These are phyloP conservation scores for Hoplostethus mediterraneus DNA, from an alignment of 2,797 vertebrate genomes.

Conservation along the genomic window DNA sequence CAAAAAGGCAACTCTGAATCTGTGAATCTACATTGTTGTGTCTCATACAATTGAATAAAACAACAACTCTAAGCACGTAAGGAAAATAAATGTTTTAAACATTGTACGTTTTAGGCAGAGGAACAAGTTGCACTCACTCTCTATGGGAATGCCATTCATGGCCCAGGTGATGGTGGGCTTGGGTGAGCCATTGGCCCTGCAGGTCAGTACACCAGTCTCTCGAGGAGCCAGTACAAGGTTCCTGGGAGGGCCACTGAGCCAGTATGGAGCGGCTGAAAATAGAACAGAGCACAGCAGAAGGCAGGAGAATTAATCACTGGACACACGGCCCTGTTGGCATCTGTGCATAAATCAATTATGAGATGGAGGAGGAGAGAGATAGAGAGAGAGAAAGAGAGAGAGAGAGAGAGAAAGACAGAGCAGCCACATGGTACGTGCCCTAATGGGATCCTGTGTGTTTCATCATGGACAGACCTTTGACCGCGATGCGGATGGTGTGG, in stretches of 20 bases:
- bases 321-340: slow-evolving; percentile 50
- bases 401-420: background rate
- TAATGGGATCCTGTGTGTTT: slow-evolving; percentile 5
- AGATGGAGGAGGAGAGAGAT: slow-evolving; percentile 16
- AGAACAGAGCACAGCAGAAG: slow-evolving; percentile 48
- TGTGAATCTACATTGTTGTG: background rate
- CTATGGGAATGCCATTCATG: slow-evolving; percentile 92
- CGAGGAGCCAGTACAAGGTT: slow-evolving; percentile 94
- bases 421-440: background rate
- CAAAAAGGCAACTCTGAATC: background rate
- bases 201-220: slow-evolving; percentile 90
- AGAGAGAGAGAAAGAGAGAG: slow-evolving; percentile 27
- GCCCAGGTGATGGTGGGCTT: slow-evolving; percentile 93
- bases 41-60: background rate
- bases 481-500: slow-evolving; percentile 91
- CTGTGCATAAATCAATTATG: slow-evolving; percentile 73
- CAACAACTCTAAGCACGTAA: background rate
- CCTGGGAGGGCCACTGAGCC: slow-evolving; percentile 89
- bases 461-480: slow-evolving; percentile 88
- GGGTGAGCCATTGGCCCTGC: slow-evolving; percentile 93
- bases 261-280: slow-evolving; percentile 93
- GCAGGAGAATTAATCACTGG: slow-evolving; percentile 64
- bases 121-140: slow-evolving; percentile 87
- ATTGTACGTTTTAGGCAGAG: background rate
- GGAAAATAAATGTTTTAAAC: slow-evolving; percentile 2